Percentiles rank a stretch among this genome's conserved stretches.
phyloP scores from a whole-genome alignment of 2,113 vertebrate species.

The Pica pica region DNA sequence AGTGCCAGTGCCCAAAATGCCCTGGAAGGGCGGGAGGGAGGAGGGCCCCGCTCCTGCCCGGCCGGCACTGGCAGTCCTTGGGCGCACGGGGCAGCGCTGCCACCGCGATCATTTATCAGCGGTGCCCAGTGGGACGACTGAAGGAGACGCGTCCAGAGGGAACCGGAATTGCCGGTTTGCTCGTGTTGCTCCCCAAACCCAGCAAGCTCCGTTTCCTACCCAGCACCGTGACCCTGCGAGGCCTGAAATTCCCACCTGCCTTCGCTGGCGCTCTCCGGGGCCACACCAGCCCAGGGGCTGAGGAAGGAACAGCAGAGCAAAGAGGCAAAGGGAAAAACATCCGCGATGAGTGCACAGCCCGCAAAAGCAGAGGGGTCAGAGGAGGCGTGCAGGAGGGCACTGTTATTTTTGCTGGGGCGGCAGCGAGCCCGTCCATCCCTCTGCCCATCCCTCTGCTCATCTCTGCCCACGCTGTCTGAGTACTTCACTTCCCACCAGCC shows the following conservation, averaged over 20 bases:
- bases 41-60: fast-evolving
- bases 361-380: not conserved
- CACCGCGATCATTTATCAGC: not conserved
- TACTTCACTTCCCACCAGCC: not conserved
- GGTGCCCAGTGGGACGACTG: not conserved
- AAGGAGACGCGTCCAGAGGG: constrained; percentile 17
- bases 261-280: fast-evolving
- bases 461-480: not conserved
- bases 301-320: not conserved
- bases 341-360: not conserved
- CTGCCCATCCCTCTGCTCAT: not conserved
- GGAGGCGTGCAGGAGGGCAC: not conserved
- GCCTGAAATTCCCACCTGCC: not conserved
- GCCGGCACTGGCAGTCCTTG: not conserved
- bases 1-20: not conserved
- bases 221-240: not conserved
- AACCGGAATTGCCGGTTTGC: constrained; percentile 52
- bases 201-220: not conserved
- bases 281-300: not conserved
- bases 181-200: not conserved
- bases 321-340: not conserved
- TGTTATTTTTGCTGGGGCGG: not conserved
- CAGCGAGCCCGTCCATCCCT: not conserved
- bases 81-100: not conserved
- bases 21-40: fast-evolving